Conservation (phyloP, 2,113 vertebrate species). For the Lepus timidus region DNA sequence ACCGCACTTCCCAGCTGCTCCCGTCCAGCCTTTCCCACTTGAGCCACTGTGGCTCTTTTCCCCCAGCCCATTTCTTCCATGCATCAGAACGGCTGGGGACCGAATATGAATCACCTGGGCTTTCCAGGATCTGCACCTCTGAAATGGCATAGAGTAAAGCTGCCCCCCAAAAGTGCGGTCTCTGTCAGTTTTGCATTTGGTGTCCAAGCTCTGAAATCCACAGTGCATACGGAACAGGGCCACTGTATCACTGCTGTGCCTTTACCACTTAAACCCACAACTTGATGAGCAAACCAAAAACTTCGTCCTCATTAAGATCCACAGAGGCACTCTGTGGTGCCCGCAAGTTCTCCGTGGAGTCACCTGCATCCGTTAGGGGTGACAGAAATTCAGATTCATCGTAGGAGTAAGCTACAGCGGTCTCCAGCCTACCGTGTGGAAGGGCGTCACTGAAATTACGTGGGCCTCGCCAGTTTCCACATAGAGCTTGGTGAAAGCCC, state of each 20-base stretch:
- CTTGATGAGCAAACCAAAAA: background rate
- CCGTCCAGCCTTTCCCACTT: background rate
- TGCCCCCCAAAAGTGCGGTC: background rate
- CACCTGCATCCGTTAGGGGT: background rate
- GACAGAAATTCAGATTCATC: conserved; percentile 10
- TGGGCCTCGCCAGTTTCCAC: conserved; percentile 67
- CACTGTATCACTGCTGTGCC: background rate
- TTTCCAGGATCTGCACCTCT: conserved; percentile 24
- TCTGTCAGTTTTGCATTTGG: background rate
- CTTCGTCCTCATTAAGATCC: background rate
- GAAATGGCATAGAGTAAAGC: background rate
- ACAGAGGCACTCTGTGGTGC: background rate
- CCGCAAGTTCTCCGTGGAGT: background rate
- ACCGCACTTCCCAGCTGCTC: background rate
- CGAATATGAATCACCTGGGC: background rate
- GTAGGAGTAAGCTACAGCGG: conserved; percentile 19
- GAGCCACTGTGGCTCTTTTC: background rate
- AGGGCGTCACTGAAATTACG: conserved; percentile 44
- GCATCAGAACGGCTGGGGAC: background rate
- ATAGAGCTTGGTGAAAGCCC: conserved; percentile 66
- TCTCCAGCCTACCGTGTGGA: background rate
- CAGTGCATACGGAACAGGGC: background rate
- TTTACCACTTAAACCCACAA: background rate
- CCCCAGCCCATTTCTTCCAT: background rate
- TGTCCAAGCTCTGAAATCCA: background rate